A percentile compares a stretch with the other conserved stretches of the same genome.
phyloP scores from a whole-genome alignment of 2,797 vertebrate species.

The Pseudochirops corinnae region DNA sequence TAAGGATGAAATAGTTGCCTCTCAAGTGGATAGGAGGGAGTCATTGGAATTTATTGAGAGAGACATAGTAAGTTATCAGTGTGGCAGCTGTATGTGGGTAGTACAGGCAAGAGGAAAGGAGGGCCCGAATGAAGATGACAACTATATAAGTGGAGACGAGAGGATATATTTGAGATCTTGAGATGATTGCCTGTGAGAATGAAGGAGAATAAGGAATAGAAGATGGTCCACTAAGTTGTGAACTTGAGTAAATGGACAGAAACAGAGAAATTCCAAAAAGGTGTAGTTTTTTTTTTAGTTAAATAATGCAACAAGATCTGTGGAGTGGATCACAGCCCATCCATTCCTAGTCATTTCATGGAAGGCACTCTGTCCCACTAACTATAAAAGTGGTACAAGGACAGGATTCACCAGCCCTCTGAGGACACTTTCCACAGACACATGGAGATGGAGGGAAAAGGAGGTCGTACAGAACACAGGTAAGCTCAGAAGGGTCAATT shows the following conservation, averaged over 20 bases:
- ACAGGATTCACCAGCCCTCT: neutral
- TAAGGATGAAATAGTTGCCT: neutral
- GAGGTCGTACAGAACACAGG: neutral
- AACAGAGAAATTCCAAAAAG: neutral
- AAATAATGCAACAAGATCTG: neutral
- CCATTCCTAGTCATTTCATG: neutral
- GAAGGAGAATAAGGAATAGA: neutral
- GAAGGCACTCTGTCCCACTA: neutral
- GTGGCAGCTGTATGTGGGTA: neutral
- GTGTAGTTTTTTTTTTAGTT: neutral
- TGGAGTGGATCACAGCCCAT: neutral
- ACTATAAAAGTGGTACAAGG: neutral
- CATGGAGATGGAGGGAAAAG: too few relatives aligned
- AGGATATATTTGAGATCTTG: neutral
- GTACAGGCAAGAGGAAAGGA: neutral
- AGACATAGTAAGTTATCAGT: neutral
- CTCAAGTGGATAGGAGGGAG: neutral
- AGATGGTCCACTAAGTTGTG: neutral
- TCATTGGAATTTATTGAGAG: neutral
- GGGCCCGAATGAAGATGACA: neutral
- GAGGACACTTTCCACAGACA: neutral
- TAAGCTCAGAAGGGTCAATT: neutral
- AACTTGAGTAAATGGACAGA: neutral
- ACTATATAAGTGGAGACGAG: neutral
- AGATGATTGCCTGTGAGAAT: neutral